Evolutionary conservation across 2,113 vertebrate species (phyloP).

Genomic region (Potamarius usumacintae): DNA sequence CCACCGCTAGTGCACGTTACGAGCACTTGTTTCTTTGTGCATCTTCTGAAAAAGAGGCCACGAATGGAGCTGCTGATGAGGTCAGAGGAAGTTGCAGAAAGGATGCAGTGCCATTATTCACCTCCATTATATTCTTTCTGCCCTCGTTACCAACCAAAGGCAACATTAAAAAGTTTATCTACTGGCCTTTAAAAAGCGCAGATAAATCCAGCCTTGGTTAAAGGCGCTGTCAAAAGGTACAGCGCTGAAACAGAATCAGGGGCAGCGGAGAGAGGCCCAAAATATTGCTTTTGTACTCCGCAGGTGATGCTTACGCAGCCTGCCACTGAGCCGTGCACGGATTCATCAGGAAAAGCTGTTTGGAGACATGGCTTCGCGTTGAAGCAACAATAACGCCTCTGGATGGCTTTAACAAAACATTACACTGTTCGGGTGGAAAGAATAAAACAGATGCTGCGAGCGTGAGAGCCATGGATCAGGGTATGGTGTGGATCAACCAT

Average conservation of each 20-base stretch:
- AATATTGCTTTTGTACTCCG: constrained; percentile 40
- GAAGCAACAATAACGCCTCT: constrained; percentile 22
- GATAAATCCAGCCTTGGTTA: constrained; percentile 46
- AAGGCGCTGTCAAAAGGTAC: constrained; percentile 47
- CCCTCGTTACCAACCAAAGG: constrained; percentile 26
- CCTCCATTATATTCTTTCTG: constrained; percentile 25
- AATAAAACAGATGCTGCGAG: neutral
- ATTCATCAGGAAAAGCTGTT: neutral
- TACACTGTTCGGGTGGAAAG: neutral
- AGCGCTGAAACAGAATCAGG: constrained; percentile 69
- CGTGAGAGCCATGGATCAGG: neutral
- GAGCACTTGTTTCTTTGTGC: neutral
- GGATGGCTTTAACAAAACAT: constrained; percentile 35
- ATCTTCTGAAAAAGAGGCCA: neutral
- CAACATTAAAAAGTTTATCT: constrained; percentile 51
- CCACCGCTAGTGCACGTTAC: neutral
- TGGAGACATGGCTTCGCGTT: constrained; percentile 13
- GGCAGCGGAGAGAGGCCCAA: constrained; percentile 46
- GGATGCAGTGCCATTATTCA: constrained; percentile 34
- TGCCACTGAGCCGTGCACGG: neutral
- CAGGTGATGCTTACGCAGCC: constrained; percentile 25
- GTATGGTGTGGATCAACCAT: neutral
- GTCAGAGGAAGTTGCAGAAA: constrained; percentile 45
- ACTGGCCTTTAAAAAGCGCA: constrained; percentile 38
- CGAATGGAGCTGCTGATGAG: constrained; percentile 17